These are phyloP conservation scores for Oreotrochilus melanogaster DNA, from an alignment of 2,113 vertebrate species.

Conservation along the genomic window DNA sequence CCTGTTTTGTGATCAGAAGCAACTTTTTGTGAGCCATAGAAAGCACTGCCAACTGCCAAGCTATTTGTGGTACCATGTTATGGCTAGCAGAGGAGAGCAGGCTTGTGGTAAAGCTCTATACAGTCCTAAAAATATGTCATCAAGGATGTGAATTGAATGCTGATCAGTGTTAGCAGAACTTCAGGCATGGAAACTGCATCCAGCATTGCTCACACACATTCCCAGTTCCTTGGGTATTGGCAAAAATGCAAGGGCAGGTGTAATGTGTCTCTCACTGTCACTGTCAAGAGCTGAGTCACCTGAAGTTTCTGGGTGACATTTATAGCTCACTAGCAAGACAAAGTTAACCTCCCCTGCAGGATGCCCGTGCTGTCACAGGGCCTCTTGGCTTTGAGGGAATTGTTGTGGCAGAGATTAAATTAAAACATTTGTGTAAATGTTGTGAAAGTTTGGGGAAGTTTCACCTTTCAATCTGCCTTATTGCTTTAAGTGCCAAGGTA, in stretches of 20 bases:
- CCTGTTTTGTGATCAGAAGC: not conserved
- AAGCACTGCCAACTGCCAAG: not conserved
- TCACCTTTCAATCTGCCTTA: not conserved
- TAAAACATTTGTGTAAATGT: not conserved
- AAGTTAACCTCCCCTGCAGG: not conserved
- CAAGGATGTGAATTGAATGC: not conserved
- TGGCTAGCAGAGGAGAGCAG: not conserved
- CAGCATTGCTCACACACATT: rapidly evolving
- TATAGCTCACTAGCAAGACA: rapidly evolving
- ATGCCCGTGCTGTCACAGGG: rapidly evolving
- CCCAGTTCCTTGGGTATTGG: not conserved
- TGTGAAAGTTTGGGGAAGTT: not conserved
- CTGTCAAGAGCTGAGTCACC: not conserved
- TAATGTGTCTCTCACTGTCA: rapidly evolving
- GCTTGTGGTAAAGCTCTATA: not conserved
- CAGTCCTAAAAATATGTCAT: not conserved
- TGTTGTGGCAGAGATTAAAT: not conserved
- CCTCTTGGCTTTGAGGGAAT: not conserved
- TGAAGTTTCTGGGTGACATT: not conserved
- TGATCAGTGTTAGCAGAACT: not conserved
- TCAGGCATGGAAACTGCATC: not conserved
- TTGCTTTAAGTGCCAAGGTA: not conserved
- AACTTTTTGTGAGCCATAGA: not conserved
- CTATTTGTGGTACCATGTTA: not conserved
- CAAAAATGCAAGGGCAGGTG: not conserved